Conservation (phyloP, 2,797 vertebrate genomes). For the Phrynocephalus guinanensis region DNA sequence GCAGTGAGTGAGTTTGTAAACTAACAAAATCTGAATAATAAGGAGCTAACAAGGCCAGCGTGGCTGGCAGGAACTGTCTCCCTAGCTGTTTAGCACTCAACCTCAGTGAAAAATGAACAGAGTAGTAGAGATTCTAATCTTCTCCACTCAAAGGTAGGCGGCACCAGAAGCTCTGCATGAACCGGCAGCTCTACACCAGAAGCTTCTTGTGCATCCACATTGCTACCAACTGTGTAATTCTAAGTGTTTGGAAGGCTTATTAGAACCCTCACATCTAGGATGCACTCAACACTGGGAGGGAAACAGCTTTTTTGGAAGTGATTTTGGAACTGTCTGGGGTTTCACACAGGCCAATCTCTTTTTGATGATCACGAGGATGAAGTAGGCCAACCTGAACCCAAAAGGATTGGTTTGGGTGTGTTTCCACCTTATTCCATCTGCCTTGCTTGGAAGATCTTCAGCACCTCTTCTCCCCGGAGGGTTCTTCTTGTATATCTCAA, state of each 20-base stretch:
- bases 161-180: neutral
- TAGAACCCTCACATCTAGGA: neutral
- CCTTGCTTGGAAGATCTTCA: too few relatives aligned
- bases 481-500: too few relatives aligned
- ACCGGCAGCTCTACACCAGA: neutral
- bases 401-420: constrained; percentile 27
- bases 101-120: neutral
- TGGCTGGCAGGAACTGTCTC: too few relatives aligned
- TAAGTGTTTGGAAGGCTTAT: constrained; percentile 21
- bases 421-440: constrained; percentile 20
- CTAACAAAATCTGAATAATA: too few relatives aligned
- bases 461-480: too few relatives aligned
- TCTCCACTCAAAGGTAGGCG: neutral
- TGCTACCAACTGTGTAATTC: constrained; percentile 26
- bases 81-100: neutral
- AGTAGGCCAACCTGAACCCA: constrained; percentile 31
- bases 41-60: too few relatives aligned
- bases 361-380: constrained; percentile 33
- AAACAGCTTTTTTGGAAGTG: neutral
- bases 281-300: neutral
- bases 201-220: neutral
- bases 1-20: too few relatives aligned
- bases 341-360: constrained; percentile 21
- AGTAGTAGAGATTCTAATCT: fast-evolving
- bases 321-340: fast-evolving